Evolutionary conservation across 1,140 invertebrate species (phyloP), one percentile per base, ranked within the genome.

Genomic region (Diorhabda elongata): DNA sequence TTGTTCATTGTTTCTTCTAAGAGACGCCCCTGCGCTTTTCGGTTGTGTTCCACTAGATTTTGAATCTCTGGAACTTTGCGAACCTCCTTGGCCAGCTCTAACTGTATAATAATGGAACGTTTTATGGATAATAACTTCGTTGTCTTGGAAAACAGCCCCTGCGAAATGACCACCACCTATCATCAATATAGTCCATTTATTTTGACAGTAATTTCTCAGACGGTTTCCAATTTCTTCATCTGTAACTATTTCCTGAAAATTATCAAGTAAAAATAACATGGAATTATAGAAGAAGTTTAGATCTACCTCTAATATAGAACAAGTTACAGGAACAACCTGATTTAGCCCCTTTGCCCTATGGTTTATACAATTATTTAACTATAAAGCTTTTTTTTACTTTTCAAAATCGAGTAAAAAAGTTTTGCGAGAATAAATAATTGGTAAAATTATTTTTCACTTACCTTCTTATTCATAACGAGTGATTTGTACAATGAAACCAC

Each of bases 21-120:
- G 83, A 76, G 87, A 90, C 5, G 93, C 90, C 3, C 94, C 94
- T 7, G 92, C 92, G 71, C 92, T 95, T 78, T 91, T 90, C 0
- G 90, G 86, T 72, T 86, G 83, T 58, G 83, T 84, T 6, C 86
- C 85, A 3, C 85, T 85, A 42, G 89, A 87, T 74, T 88, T 87
- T 58, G 80, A 83, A 79, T 95, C 93, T 61, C 88, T 84, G 3
- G 85, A 84, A 47, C 83, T 85, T 81, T 97, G 94, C 2, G 89
- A 85, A 62, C 91, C 90, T 1, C 94, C 94, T 79, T 95, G 91
- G 59, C 93, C 93, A 0, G 92, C 88, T 61, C 93, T 80, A 1
- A 94, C 91, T 4, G 92, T 92, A 78, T 97, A 97, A 59, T 89
- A 90, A 81, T 96, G 94, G 76, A 93, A 90, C 2, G 94, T 95